phyloP scores from a whole-genome alignment of 2,113 vertebrate species.

The Hemichromis elongatus region DNA sequence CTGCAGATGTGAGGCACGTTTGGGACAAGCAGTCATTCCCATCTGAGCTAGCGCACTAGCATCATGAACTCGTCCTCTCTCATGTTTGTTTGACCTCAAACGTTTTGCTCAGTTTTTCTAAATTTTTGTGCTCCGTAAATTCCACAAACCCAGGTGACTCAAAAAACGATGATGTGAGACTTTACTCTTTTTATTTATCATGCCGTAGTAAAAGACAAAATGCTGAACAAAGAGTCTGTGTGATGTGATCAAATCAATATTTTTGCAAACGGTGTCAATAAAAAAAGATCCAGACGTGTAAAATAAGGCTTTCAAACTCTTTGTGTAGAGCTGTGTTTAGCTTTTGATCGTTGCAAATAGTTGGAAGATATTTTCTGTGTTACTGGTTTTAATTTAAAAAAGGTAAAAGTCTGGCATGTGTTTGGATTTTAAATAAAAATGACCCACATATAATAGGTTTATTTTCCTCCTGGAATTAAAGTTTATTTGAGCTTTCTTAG shows the following conservation, averaged over 20 bases:
- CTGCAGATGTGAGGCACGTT: neutral
- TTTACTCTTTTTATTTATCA: neutral
- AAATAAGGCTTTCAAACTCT: neutral
- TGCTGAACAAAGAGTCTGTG: neutral
- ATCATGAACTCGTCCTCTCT: neutral
- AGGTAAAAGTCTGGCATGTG: neutral
- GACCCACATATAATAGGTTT: neutral
- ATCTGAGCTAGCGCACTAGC: neutral
- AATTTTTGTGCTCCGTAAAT: neutral
- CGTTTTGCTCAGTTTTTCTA: neutral
- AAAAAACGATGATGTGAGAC: neutral
- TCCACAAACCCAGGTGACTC: neutral
- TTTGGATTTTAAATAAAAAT: neutral
- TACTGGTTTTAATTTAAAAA: neutral
- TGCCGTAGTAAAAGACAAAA: neutral
- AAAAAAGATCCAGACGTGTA: neutral
- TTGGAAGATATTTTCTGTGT: neutral
- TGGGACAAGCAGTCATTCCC: neutral
- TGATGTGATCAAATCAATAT: accelerated
- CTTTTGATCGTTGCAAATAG: neutral
- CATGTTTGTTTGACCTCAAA: neutral
- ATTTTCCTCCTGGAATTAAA: neutral
- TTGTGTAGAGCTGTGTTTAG: neutral
- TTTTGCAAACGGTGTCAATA: neutral
- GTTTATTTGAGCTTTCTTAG: neutral